phyloP scores from a whole-genome alignment of 1,140 invertebrate genomes.

The Brachystomella parvula region DNA sequence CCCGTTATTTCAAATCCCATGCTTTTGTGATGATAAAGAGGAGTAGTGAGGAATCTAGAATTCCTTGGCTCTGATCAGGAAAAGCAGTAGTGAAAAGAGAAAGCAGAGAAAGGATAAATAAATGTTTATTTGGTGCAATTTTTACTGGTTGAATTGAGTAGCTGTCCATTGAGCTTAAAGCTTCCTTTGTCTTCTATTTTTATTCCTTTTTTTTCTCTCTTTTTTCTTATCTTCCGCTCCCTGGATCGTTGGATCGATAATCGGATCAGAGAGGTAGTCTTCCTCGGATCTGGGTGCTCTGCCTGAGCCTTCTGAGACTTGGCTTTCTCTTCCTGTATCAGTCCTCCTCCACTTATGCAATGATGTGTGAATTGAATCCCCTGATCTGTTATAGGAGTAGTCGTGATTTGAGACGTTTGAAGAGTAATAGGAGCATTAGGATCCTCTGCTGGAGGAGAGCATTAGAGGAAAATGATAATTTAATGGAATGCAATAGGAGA shows the following conservation, averaged over 20 bases:
- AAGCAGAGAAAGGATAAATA: background rate
- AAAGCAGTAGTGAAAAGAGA: no score
- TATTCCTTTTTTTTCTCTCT: background rate
- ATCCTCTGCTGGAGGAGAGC: background rate
- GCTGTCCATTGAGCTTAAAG: conserved; percentile 4
- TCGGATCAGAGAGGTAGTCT: background rate
- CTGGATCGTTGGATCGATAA: conserved; percentile 3
- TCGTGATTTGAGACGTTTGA: no score
- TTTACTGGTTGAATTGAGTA: conserved; percentile 9
- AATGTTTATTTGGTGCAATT: conserved; percentile 13
- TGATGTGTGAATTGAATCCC: no score
- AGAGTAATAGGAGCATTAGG: conserved; percentile 5
- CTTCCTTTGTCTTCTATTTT: background rate
- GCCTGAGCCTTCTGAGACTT: no score
- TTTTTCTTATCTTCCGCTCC: background rate
- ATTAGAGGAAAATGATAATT: conserved; percentile 10
- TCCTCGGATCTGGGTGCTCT: background rate
- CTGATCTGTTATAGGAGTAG: no score
- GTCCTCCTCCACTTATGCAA: no score
- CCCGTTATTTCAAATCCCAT: no score
- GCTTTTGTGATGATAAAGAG: no score
- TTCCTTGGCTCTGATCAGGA: no score
- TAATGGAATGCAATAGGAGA: background rate
- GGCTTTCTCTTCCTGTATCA: no score
- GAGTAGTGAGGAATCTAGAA: no score